Percentiles rank a stretch among this genome's conserved stretches.
Evolutionary conservation across 2,113 vertebrate genomes (phyloP).

Genomic region (Serilophus lunatus): DNA sequence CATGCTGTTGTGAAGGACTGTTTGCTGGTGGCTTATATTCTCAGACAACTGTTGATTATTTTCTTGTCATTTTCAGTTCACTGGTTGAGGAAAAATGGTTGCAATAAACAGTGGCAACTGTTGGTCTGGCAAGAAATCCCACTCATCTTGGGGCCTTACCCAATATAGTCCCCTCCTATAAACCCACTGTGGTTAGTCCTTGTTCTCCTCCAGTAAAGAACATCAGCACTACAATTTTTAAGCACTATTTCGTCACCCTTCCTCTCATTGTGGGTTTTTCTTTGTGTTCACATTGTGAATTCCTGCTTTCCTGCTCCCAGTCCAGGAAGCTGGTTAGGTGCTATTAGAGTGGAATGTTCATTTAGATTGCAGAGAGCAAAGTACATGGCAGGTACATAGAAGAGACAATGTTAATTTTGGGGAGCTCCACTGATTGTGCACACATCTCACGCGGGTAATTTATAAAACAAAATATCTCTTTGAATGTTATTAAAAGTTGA

Average conservation of each 20-base stretch:
- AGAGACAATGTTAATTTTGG: not conserved
- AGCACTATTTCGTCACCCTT: not conserved
- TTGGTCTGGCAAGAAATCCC: not conserved
- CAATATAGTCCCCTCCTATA: not conserved
- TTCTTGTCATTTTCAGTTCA: conserved; percentile 20
- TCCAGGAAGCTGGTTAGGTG: not conserved
- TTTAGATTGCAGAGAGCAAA: not conserved
- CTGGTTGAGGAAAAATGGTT: conserved; percentile 7
- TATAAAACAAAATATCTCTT: not conserved
- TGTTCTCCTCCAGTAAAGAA: not conserved
- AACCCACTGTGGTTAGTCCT: not conserved
- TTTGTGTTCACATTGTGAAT: not conserved
- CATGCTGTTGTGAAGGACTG: not conserved
- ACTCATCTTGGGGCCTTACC: not conserved
- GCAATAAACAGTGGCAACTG: not conserved
- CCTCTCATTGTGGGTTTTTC: not conserved
- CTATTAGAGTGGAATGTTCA: not conserved
- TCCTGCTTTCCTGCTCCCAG: not conserved
- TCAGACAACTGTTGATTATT: conserved; percentile 36
- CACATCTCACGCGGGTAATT: not conserved
- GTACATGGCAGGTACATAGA: not conserved
- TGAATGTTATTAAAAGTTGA: not conserved
- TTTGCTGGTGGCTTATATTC: not conserved
- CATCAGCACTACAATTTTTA: not conserved
- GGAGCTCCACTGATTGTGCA: not conserved